A percentile compares a stretch with the other conserved stretches of the same genome.
Evolutionary conservation across 2,888 invertebrate species (phyloP).

Genomic region (Fissipunctia ypsillon): DNA sequence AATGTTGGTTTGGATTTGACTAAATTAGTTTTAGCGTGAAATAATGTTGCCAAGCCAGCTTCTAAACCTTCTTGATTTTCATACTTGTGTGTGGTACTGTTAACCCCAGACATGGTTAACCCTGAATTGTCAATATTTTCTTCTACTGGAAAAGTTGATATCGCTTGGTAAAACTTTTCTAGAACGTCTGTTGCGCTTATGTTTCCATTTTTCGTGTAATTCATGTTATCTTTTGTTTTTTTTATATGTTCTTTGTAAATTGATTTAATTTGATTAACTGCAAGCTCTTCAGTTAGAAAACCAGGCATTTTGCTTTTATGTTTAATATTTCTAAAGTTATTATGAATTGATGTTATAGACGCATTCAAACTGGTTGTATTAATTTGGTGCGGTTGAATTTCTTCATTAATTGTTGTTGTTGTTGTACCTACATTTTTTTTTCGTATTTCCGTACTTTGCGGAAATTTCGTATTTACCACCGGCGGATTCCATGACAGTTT

Average conservation of each 20-base stretch:
- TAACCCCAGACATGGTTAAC: not conserved
- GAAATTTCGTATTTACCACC: not conserved
- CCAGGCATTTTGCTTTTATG: conserved; percentile 43
- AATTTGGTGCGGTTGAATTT: not conserved
- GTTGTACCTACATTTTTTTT: not conserved
- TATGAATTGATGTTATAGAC: not conserved
- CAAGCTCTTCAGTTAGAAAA: conserved; percentile 19
- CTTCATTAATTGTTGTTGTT: not conserved
- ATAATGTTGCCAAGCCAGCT: not conserved
- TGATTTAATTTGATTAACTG: conserved; percentile 19
- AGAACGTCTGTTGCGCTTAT: conserved; percentile 16
- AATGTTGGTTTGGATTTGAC: not conserved
- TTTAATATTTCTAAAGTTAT: conserved; percentile 20
- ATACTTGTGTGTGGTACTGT: not conserved
- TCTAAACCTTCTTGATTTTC: not conserved
- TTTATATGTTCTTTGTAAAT: conserved; percentile 27
- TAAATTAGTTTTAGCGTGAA: not conserved
- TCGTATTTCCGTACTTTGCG: not conserved
- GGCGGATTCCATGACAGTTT: conserved; percentile 8
- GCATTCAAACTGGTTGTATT: conserved; percentile 7
- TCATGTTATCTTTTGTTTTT: conserved; percentile 16
- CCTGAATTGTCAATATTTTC: conserved; percentile 1
- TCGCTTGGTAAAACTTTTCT: not conserved
- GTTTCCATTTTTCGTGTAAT: conserved; percentile 20
- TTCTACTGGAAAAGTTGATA: not conserved